Base-by-base conservation (phyloP, 2,797 vertebrate genomes). In the Eupleurogrammus muticus region DNA sequence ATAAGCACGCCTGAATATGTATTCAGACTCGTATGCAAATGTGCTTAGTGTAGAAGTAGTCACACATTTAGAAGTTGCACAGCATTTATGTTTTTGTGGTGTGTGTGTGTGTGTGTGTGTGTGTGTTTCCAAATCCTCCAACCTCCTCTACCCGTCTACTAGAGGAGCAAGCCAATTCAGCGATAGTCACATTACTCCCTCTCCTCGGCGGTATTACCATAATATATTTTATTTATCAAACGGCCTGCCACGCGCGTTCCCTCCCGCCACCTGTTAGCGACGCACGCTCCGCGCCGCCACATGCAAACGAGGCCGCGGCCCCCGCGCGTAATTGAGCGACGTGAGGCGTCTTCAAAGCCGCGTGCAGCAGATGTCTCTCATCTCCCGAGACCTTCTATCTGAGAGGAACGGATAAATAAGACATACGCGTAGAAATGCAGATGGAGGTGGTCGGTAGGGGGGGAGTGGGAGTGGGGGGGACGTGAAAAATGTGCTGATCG, bases 191-290 rank as follows among this genome's bases (percentile, higher is more conserved):
- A 87, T 82, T 75, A 81, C 83, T 73, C 73, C 66, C 76, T 75
- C 81, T 85, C 71, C 60, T 80, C 56, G 12, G 63, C 62, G 32
- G 20, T 70, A 93, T 93, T 93, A 91, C 75, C 92, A 94, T 93
- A 92, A 88, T 83, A 92, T 93, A 92, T 93, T 93, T 94, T 92
- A 93, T 94, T 93, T 91, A 94, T 93, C 88, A 91, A 89, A 92
- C 79, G 62, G 72, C 69, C 73, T 89, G 84, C 83, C 85, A 76
- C 59, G 86, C 77, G 70, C 72, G 73, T 83, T 85, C 71, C 83
- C 83, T 83, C 68, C 86, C 78, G 69, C 89, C 93, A 93, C 93
- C 93, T 94, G 93, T 93, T 92, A 92, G 84, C 23, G 70, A 79
- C 89, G 90, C 84, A 80, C 89, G 88, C 87, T 86, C 83, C 87